A percentile compares a stretch with the other conserved stretches of the same genome.
phyloP scores from a whole-genome alignment of 2,113 vertebrate species.

The Clarias macrocephalus region DNA sequence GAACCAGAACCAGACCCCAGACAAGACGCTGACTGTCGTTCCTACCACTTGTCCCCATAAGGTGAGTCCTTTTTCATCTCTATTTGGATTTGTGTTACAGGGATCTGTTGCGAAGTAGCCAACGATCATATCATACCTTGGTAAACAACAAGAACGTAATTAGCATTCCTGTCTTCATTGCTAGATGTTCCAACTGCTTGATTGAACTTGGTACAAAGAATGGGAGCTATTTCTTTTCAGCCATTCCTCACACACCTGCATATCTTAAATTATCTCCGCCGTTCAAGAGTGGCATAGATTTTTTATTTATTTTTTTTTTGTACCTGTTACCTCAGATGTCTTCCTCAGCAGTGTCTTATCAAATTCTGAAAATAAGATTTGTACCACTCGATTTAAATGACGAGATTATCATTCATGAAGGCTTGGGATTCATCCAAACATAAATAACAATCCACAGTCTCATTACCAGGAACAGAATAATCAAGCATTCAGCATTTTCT shows the following conservation, averaged over 20 bases:
- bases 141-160: background rate
- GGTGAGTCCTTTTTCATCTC: constrained; percentile 63
- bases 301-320: background rate
- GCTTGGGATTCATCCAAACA: constrained; percentile 33
- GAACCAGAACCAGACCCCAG: constrained; percentile 71
- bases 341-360: constrained; percentile 44
- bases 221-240: background rate
- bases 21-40: constrained; percentile 70
- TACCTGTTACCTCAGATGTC: constrained; percentile 35
- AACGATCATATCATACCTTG: background rate
- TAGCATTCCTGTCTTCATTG: background rate
- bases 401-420: constrained; percentile 43
- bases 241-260: background rate
- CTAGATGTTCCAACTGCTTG: background rate
- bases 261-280: background rate
- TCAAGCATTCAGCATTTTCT: background rate
- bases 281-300: constrained; percentile 6
- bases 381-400: constrained; percentile 40
- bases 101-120: background rate
- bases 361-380: constrained; percentile 39
- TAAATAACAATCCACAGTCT: constrained; percentile 37
- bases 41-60: constrained; percentile 75
- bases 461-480: constrained; percentile 31
- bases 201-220: background rate
- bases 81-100: constrained; percentile 7